Conservation (phyloP, 2,113 vertebrate species). For the Lampris incognitus region DNA sequence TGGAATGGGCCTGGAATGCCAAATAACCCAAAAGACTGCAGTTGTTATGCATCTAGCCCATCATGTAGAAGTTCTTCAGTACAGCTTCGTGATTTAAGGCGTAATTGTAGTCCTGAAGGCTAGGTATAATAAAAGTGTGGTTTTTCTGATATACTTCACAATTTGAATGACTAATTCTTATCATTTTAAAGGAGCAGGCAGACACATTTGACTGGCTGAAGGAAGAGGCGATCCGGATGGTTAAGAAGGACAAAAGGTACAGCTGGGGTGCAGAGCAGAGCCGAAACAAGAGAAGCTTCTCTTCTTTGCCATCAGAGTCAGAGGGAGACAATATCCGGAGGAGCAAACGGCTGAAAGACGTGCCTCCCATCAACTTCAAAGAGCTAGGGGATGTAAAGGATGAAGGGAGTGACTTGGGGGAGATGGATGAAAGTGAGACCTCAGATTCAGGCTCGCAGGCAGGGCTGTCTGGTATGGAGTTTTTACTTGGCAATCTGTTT, state of each 20-base stretch:
- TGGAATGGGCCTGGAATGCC: too few species aligned
- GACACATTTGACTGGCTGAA: slow-evolving; percentile 60
- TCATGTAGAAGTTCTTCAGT: too few species aligned
- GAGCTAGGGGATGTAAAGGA: background rate
- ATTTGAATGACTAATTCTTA: background rate
- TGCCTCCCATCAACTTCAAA: background rate
- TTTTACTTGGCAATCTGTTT: too few species aligned
- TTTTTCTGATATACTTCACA: too few species aligned
- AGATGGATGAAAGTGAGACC: background rate
- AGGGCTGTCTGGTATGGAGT: slow-evolving; percentile 62
- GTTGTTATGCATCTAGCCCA: too few species aligned
- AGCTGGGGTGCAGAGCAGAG: background rate
- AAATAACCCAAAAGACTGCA: too few species aligned
- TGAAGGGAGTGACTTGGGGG: background rate
- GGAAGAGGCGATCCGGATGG: slow-evolving; percentile 50
- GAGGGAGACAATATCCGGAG: background rate
- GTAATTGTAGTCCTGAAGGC: too few species aligned
- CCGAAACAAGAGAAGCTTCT: slow-evolving; percentile 2
- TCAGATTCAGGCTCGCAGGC: background rate
- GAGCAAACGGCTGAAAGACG: slow-evolving; percentile 6
- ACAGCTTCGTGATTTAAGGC: too few species aligned
- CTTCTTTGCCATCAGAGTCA: background rate
- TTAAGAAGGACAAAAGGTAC: background rate
- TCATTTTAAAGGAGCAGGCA: slow-evolving; percentile 40
- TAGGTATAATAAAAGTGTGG: too few species aligned